These are phyloP conservation scores for Drosophila leonis DNA, from an alignment of 2,888 invertebrate species.

Conservation along the genomic window DNA sequence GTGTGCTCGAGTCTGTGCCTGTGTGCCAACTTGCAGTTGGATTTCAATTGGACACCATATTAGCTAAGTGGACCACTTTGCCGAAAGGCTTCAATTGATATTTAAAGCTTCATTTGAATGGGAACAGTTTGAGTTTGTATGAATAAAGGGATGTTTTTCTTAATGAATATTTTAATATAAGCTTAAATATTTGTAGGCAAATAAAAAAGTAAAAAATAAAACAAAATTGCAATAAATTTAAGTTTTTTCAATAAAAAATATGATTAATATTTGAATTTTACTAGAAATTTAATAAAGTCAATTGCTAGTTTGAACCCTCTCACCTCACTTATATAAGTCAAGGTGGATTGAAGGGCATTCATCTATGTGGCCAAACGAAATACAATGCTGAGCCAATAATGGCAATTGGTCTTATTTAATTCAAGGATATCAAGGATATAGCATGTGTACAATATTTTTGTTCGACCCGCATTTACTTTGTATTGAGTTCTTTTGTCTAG, in stretches of 20 bases:
- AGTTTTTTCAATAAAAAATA: neutral
- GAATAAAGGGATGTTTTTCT: neutral
- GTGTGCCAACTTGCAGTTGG: slow-evolving; percentile 18
- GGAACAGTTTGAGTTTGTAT: neutral
- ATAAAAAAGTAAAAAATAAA: no score
- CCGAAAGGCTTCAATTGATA: neutral
- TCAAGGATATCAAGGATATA: neutral
- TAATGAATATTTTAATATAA: no score
- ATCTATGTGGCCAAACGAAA: neutral
- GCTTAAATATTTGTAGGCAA: no score
- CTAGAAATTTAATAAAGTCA: neutral
- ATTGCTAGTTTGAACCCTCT: neutral
- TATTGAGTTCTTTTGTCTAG: slow-evolving; percentile 46
- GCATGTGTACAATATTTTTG: slow-evolving; percentile 13
- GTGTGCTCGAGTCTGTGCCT: neutral
- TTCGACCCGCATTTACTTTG: slow-evolving; percentile 16
- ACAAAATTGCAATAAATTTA: neutral
- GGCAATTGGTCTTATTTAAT: slow-evolving; percentile 1
- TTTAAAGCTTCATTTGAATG: neutral
- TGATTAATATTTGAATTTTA: neutral
- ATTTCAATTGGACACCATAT: slow-evolving; percentile 10
- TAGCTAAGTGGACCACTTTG: slow-evolving; percentile 2
- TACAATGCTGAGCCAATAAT: neutral
- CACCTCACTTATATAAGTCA: neutral
- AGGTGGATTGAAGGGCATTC: neutral